Percentiles rank a stretch among this genome's conserved stretches.
Evolutionary conservation across 2,113 vertebrate species (phyloP).

Genomic region (Hemicordylus capensis): DNA sequence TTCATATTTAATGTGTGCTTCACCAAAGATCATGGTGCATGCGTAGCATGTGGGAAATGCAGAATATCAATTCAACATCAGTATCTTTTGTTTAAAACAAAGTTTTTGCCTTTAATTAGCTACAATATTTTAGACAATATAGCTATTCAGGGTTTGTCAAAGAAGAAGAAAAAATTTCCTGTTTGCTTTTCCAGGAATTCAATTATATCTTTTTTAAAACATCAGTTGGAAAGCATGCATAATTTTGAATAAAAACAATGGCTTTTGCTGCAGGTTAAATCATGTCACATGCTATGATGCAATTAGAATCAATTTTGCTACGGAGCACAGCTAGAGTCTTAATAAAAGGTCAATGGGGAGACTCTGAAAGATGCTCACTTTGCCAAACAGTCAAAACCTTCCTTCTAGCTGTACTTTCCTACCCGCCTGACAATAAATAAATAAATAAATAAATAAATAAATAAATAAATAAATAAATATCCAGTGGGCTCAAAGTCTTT

Average conservation of each 20-base stretch:
- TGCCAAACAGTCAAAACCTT: conserved; percentile 16
- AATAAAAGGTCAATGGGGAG: conserved; percentile 62
- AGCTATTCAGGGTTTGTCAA: neutral
- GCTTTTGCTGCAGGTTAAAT: conserved; percentile 64
- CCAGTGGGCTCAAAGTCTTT: neutral
- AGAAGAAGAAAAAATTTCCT: neutral
- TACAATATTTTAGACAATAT: neutral
- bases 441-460: too few relatives aligned
- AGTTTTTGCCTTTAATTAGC: neutral
- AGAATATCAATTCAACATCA: conserved; percentile 38
- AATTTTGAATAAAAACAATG: conserved; percentile 64
- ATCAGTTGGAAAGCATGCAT: conserved; percentile 22
- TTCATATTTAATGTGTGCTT: conserved; percentile 46
- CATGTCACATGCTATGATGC: conserved; percentile 64
- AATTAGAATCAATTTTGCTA: conserved; percentile 68
- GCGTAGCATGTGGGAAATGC: conserved; percentile 43
- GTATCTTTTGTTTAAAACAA: conserved; percentile 15
- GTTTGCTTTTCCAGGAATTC: neutral
- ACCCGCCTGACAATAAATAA: too few relatives aligned
- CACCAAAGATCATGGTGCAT: conserved; percentile 41
- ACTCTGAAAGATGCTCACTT: conserved; percentile 35
- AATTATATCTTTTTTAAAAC: conserved; percentile 36
- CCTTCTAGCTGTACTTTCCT: too few relatives aligned
- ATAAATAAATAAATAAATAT: too few relatives aligned
- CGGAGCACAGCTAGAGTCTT: conserved; percentile 60